Conservation (phyloP, 2,113 vertebrate species). For the Corythaeola cristata region DNA sequence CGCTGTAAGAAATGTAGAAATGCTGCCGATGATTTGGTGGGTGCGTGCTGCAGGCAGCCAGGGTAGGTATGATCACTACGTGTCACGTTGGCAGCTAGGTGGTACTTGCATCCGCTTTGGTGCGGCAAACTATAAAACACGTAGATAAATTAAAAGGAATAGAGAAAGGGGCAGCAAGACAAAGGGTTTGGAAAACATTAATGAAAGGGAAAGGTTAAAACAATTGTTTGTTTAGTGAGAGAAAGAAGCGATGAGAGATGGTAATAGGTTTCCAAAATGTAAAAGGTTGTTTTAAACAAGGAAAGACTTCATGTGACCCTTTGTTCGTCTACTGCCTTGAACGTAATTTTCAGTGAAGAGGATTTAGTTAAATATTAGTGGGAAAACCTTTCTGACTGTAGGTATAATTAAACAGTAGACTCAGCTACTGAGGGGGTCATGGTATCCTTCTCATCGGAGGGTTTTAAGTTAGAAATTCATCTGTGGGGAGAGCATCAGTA, state of each 20-base stretch:
- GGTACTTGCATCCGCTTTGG: background rate
- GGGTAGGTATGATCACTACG: background rate
- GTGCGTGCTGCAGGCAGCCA: background rate
- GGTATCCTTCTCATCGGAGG: background rate
- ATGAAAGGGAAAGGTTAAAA: background rate
- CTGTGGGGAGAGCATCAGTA: background rate
- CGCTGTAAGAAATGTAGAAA: background rate
- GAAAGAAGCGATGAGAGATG: background rate
- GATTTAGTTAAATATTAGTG: background rate
- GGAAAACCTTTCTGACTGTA: background rate
- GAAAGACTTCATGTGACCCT: background rate
- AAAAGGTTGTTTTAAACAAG: background rate
- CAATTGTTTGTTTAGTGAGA: background rate
- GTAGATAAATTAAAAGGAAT: background rate
- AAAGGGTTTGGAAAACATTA: background rate
- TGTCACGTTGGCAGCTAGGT: rapidly evolving
- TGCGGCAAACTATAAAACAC: background rate
- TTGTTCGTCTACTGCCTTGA: rapidly evolving
- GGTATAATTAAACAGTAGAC: background rate
- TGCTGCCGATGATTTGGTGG: background rate
- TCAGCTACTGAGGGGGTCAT: background rate
- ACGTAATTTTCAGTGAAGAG: background rate
- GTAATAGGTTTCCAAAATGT: background rate
- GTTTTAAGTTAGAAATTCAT: background rate
- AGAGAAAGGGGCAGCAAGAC: background rate